Evolutionary conservation across 2,113 vertebrate species (phyloP), one percentile per base, ranked within the genome.

Genomic region (Myotis yumanensis): DNA sequence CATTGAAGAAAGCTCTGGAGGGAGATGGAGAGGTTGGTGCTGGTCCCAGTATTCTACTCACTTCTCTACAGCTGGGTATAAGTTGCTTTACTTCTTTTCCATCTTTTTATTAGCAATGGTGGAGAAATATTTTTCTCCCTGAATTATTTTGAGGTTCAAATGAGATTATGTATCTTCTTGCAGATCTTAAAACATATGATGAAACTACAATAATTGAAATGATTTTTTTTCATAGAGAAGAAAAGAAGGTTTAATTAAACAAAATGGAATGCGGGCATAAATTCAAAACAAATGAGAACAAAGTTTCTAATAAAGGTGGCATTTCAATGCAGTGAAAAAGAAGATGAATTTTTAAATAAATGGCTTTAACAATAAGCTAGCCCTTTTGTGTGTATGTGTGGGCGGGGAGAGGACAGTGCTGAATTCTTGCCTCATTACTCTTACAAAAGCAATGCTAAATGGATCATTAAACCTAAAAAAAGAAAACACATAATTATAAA

Each of bases 111-210:
- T 89, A 43, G 71, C 87, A 66, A 16, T 69, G 54, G 69, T 14
- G 8, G 15, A 93, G 52, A 84, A 79, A 59, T n/a, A 51, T 7
- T 62, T 87, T 91, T 48, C 54, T 84, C 30, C 23, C 46, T 79
- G 28, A 59, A 30, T 64, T 75, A 86, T 40, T 89, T 52, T 75
- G 69, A 94, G 43, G 52, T 88, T 91, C 91, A 77, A 69, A 64
- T 62, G 83, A 86, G 69, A 46, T 79, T 18, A 91, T 16, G 23
- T 40, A 16, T 48, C 75, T 62, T 43, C 66, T 82, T 86, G 18
- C 51, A 90, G 14, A 54, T 77, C 37, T 28, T 32, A 48, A 91
- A 86, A 79, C 14, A 62, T 86, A 64, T 11, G 59, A 59, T 76
- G 59, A 92, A 92, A 25, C 62, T 86, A 51, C 10, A 51, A 62